Percentiles rank a stretch among this genome's conserved stretches.
These are phyloP conservation scores for Ctenicera cuprea DNA, from an alignment of 2,888 invertebrate species.

Conservation along the genomic window DNA sequence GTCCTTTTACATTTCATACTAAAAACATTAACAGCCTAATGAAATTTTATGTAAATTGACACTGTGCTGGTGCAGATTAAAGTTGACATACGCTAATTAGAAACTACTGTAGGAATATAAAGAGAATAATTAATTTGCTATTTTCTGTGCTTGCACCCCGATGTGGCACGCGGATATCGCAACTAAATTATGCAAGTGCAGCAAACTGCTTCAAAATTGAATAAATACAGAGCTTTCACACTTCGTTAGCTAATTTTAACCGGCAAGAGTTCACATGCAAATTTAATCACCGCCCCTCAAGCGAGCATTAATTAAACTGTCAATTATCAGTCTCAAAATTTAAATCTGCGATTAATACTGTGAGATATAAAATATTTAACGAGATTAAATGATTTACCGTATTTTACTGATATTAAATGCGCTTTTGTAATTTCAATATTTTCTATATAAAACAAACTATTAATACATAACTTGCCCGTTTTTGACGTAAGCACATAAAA, in stretches of 20 bases:
- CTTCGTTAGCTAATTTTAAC: constrained; percentile 4
- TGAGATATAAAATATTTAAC: no score
- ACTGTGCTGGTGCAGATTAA: background rate
- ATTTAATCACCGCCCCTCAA: background rate
- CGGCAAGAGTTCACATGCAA: background rate
- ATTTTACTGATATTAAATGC: no score
- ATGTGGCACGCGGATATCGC: background rate
- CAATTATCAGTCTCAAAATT: constrained; percentile 9
- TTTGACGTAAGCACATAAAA: no score
- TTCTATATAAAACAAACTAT: no score
- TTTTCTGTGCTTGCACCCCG: background rate
- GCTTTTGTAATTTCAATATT: no score
- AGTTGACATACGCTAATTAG: constrained; percentile 14
- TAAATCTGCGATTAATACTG: no score
- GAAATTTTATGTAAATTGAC: constrained; percentile 22
- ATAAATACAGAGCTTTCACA: constrained; percentile 14
- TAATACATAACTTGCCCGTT: no score
- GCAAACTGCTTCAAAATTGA: background rate
- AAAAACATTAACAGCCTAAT: background rate
- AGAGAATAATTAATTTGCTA: background rate
- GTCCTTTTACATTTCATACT: background rate
- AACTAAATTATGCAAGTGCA: constrained; percentile 11
- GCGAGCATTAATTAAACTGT: background rate
- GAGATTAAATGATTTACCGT: no score
- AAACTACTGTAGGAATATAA: constrained; percentile 3